A percentile compares a stretch with the other conserved stretches of the same genome.
These are phyloP conservation scores for Pedetes capensis DNA, from an alignment of 2,113 vertebrate genomes.

Conservation along the genomic window DNA sequence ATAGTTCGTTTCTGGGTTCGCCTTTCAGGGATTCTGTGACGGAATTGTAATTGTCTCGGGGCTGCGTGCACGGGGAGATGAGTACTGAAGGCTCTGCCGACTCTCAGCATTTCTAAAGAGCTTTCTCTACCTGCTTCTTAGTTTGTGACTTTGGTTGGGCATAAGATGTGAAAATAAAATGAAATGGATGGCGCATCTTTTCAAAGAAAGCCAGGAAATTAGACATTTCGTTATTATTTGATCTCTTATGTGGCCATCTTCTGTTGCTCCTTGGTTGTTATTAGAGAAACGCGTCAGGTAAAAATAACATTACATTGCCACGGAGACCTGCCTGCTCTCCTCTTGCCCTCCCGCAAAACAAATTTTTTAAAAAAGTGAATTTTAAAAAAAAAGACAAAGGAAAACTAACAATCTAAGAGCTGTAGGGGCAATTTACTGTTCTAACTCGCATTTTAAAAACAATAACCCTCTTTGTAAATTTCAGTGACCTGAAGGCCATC, in stretches of 20 bases:
- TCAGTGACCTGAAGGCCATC: neutral
- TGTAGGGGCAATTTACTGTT: neutral
- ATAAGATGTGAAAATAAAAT: conserved; percentile 42
- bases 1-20: conserved; percentile 39
- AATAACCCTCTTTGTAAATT: conserved; percentile 31
- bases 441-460: conserved; percentile 56
- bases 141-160: neutral
- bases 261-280: neutral
- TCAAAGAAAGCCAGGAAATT: neutral
- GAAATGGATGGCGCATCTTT: conserved; percentile 44
- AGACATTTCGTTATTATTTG: conserved; percentile 2
- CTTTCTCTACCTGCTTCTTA: conserved; percentile 21
- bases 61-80: conserved; percentile 29
- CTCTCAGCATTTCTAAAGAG: neutral
- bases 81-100: neutral
- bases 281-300: neutral
- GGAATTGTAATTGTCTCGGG: conserved; percentile 8
- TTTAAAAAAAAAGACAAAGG: too few relatives aligned
- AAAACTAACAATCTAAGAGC: conserved; percentile 10
- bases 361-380: too few relatives aligned
- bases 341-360: neutral
- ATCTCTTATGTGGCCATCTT: neutral
- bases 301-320: conserved; percentile 27
- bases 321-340: neutral
- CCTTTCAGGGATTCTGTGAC: neutral